phyloP scores from a whole-genome alignment of 2,888 invertebrate genomes.

The Axea sp. region DNA sequence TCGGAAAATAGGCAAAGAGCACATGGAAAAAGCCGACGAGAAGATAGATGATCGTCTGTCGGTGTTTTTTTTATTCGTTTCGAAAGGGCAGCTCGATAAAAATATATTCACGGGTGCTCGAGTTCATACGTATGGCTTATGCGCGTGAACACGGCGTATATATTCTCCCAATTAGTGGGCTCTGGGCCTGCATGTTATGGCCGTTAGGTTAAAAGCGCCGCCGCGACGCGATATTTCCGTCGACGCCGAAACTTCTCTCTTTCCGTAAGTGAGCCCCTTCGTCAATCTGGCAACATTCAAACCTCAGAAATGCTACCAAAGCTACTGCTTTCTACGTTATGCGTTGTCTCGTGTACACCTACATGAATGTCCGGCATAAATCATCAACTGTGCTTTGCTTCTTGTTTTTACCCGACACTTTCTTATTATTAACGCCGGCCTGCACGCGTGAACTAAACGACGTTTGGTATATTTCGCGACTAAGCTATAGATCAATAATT shows the following conservation, averaged over 20 bases:
- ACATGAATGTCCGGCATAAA: constrained; percentile 61
- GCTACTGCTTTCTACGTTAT: constrained; percentile 48
- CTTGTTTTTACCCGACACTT: constrained; percentile 50
- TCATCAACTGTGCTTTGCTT: constrained; percentile 50
- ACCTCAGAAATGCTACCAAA: constrained; percentile 57
- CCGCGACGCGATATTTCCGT: constrained; percentile 78
- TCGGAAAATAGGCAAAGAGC: constrained; percentile 50
- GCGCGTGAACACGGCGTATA: constrained; percentile 67
- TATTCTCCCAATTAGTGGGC: constrained; percentile 78
- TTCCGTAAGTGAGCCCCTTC: constrained; percentile 60
- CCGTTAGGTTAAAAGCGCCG: constrained; percentile 74
- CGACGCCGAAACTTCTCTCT: constrained; percentile 70
- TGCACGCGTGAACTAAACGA: constrained; percentile 41
- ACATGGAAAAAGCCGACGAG: constrained; percentile 63
- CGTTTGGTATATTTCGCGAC: constrained; percentile 30
- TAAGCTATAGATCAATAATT: constrained; percentile 46
- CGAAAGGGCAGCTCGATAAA: constrained; percentile 71
- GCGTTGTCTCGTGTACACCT: constrained; percentile 60
- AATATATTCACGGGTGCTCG: constrained; percentile 74
- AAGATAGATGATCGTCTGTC: constrained; percentile 71
- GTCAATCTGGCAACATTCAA: constrained; percentile 64
- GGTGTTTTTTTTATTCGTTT: constrained; percentile 57
- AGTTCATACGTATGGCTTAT: constrained; percentile 63
- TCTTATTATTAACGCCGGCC: constrained; percentile 53
- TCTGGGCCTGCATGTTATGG: constrained; percentile 69